Evolutionary conservation across 2,113 vertebrate genomes (phyloP), one percentile per base, ranked within the genome.

Genomic region (Alligator sinensis): DNA sequence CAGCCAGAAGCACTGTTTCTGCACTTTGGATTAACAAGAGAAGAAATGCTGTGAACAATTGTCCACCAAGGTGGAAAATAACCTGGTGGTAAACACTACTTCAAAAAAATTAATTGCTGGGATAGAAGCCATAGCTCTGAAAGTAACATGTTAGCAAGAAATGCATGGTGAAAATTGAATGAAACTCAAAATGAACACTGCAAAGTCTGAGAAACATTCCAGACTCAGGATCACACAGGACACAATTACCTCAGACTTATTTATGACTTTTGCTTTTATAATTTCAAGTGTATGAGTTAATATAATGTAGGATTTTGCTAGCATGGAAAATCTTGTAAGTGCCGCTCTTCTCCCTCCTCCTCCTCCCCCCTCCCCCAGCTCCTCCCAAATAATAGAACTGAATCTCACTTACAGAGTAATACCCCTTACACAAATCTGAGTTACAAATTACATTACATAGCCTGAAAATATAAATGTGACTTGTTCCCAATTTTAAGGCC

Each of bases 51-150:
- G 28, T 89, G 86, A 96, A 83, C 61, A 93, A 96, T n/a, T 94
- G 63, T 66, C 82, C 63, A 94, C 80, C 70, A 93, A 88, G 34
- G 84, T 94, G 84, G 77, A 84, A 97, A 96, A 93, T 79, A 60
- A 74, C 17, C 8, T 64, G 87, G 21, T 80, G 38, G 82, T 89
- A 96, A 97, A 94, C 34, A 91, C 9, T 38, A 15, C 17, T 96
- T 94, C 86, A 19, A 5, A 89, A 92, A 90, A 68, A 91, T 28
- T 95, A 13, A 92, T 92, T 96, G 57, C 84, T 91, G 22, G 8
- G 59, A 70, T 96, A 86, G 95, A 97, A 96, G 19, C 64, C 55
- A 30, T 59, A 88, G 34, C 5, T 96, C 90, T 92, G 61, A 90
- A 83, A 94, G 68, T 79, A 90, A 92, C 80, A 22, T 27, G 27